Conservation (phyloP, 2,113 vertebrate genomes). For the Channa argus region DNA sequence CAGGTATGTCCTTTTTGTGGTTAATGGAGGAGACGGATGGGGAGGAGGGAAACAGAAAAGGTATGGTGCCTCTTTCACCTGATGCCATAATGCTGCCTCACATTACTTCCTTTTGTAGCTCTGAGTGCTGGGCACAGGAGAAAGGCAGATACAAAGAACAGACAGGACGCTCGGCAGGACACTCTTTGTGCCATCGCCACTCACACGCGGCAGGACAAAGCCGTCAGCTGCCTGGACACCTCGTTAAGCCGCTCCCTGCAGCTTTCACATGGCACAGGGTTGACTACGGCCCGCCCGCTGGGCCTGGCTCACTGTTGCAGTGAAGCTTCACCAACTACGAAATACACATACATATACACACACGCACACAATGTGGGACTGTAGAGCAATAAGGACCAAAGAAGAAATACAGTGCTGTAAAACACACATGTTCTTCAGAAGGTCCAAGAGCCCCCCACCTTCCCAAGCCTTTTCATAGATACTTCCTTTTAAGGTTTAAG, state of each 20-base stretch:
- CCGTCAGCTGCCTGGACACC: slow-evolving; percentile 80
- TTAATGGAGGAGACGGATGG: slow-evolving; percentile 6
- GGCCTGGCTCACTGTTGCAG: slow-evolving; percentile 47
- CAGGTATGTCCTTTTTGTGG: slow-evolving; percentile 10
- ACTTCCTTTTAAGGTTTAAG: slow-evolving; percentile 57
- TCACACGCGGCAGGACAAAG: slow-evolving; percentile 73
- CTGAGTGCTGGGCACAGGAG: slow-evolving; percentile 62
- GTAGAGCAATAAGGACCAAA: slow-evolving; percentile 46
- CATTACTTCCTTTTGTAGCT: slow-evolving; percentile 62
- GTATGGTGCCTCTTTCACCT: slow-evolving; percentile 67
- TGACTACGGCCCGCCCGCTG: slow-evolving; percentile 61
- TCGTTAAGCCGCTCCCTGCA: slow-evolving; percentile 79
- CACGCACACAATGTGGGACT: slow-evolving; percentile 15
- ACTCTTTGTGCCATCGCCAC: slow-evolving; percentile 68
- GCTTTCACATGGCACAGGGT: slow-evolving; percentile 70
- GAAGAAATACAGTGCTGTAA: slow-evolving; percentile 60
- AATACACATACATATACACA: slow-evolving; percentile 28
- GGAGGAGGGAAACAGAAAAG: slow-evolving; percentile 26
- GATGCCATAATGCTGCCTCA: slow-evolving; percentile 60
- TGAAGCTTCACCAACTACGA: slow-evolving; percentile 42
- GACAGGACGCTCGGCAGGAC: slow-evolving; percentile 77
- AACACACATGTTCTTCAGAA: slow-evolving; percentile 74
- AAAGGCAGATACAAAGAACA: slow-evolving; percentile 77
- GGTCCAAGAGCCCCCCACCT: slow-evolving; percentile 49
- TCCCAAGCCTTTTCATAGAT: slow-evolving; percentile 56